Base-by-base conservation (phyloP, 2,113 vertebrate genomes). In the Isurus oxyrinchus region DNA sequence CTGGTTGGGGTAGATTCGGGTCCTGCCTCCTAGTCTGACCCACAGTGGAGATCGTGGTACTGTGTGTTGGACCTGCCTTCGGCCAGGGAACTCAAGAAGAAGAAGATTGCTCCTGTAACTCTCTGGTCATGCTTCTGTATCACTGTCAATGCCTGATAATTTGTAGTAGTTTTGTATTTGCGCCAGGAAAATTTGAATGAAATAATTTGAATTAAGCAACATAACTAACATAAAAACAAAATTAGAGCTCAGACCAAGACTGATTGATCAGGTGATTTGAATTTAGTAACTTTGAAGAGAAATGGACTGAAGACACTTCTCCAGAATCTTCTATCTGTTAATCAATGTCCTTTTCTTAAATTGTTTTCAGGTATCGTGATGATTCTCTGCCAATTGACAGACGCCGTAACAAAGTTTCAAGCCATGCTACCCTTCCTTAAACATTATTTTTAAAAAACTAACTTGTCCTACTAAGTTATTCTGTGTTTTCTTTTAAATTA, bases 321-420 rank as follows among this genome's bases (percentile, higher is more conserved):
- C 16, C 44, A 87, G 84, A 21, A 87, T 14, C 25, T 87, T 23
- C 23, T 3, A 53, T 87, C 23, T 87, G 53, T 95, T 27, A 66
- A 95, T 95, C 19, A 6, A 94, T 84, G 81, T 23, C 0, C 31
- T 69, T 95, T 27, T 69, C 55, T 69, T 59, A 13, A 13, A 27
- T 95, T 95, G 10, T 95, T 69, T 94, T 95, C 63, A 95, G 94
- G 94, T 31, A 95, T 69, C 44, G 63, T 69, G 94, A 95, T 27
- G 63, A 44, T 95, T 66, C 23, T 53, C 94, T 69, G 63, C 63
- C 23, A 44, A 69, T 31, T 95, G 63, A 44, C 44, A 27, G 67
- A 53, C 19, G 14, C 40, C 23, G 35, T 66, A 44, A 69, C 23
- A 69, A 69, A 21, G 23, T 67, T 49, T 13, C 63, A 69, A 69